A percentile compares a stretch with the other conserved stretches of the same genome.
phyloP scores from a whole-genome alignment of 2,113 vertebrate genomes.

The Poeciliopsis turrubarensis region DNA sequence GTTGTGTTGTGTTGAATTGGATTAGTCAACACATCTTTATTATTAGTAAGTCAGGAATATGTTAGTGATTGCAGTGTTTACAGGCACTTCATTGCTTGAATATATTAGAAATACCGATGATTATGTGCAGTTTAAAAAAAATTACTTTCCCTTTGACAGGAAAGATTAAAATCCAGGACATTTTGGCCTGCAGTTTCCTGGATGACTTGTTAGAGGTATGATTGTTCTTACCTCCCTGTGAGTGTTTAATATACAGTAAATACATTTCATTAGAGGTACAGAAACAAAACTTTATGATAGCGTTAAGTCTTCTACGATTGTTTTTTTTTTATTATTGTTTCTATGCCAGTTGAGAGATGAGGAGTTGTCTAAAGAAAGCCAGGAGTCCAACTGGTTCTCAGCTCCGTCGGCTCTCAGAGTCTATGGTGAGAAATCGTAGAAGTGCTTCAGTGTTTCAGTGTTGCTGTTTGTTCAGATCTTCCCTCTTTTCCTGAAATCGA shows the following conservation, averaged over 20 bases:
- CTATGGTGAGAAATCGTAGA: constrained; percentile 83
- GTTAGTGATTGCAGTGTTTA: no score
- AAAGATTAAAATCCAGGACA: constrained; percentile 99
- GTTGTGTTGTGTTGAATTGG: no score
- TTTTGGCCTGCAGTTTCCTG: constrained; percentile 96
- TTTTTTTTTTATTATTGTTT: neutral
- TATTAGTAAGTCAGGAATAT: no score
- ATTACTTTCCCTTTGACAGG: constrained; percentile 73
- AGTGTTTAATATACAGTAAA: neutral
- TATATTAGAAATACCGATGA: neutral
- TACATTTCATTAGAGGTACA: neutral
- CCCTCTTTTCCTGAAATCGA: neutral
- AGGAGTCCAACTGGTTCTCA: constrained; percentile 99
- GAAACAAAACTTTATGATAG: neutral
- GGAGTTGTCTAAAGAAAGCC: constrained; percentile 97
- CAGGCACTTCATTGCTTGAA: neutral
- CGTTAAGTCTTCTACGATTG: neutral
- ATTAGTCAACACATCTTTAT: no score
- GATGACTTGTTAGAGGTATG: constrained; percentile 95
- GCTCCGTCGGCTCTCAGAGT: constrained; percentile 95
- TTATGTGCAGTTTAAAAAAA: neutral
- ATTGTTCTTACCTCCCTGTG: neutral
- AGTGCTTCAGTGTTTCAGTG: neutral
- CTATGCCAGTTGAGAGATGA: constrained; percentile 90
- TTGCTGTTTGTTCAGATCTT: neutral